Evolutionary conservation across 2,888 invertebrate species (phyloP).

Genomic region (Fragum fragum): DNA sequence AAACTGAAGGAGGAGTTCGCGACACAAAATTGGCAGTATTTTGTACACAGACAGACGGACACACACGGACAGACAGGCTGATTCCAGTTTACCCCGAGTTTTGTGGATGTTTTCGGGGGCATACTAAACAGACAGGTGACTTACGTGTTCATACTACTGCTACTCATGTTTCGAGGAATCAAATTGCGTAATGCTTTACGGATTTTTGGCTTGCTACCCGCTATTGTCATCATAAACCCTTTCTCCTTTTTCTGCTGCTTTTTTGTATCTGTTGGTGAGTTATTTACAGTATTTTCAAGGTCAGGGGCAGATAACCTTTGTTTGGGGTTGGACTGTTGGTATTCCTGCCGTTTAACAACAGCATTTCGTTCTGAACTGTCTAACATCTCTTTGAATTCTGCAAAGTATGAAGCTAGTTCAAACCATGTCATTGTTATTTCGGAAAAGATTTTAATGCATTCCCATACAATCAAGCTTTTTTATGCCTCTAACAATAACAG

Average conservation of each 20-base stretch:
- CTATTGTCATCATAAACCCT: slow-evolving; percentile 92
- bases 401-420: not conserved
- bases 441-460: too few relatives aligned
- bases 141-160: slow-evolving; percentile 81
- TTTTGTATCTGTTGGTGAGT: slow-evolving; percentile 66
- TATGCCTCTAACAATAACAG: too few relatives aligned
- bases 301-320: slow-evolving; percentile 91
- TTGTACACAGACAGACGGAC: too few relatives aligned
- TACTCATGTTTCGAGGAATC: slow-evolving; percentile 88
- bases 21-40: too few relatives aligned
- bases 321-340: slow-evolving; percentile 91
- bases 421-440: too few relatives aligned
- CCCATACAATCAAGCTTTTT: too few relatives aligned
- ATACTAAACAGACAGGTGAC: too few relatives aligned
- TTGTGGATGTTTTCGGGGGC: too few relatives aligned
- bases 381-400: slow-evolving; percentile 91
- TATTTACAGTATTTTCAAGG: slow-evolving; percentile 88
- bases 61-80: too few relatives aligned
- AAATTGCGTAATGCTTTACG: slow-evolving; percentile 96
- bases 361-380: slow-evolving; percentile 93
- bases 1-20: too few relatives aligned
- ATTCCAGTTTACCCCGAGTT: too few relatives aligned
- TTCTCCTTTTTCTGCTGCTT: slow-evolving; percentile 87
- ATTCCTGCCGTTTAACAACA: slow-evolving; percentile 90
- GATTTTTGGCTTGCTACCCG: slow-evolving; percentile 92